These are phyloP conservation scores for Cyprinodon brontotheroides DNA, from an alignment of 2,113 vertebrate genomes.

Conservation along the genomic window DNA sequence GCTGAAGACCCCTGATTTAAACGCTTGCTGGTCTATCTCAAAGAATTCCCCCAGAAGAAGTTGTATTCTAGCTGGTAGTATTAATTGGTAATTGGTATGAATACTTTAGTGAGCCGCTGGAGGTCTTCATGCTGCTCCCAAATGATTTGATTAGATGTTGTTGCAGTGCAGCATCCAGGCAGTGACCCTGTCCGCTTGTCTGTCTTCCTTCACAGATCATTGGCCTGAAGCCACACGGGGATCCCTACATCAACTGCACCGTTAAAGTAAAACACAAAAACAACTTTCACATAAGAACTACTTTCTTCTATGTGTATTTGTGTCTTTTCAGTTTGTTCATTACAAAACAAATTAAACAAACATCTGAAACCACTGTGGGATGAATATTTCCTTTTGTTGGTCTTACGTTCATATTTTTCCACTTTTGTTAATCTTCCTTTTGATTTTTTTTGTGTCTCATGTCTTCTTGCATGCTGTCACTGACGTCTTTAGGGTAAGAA, in stretches of 20 bases:
- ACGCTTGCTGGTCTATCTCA: background rate
- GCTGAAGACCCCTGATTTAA: too few species aligned
- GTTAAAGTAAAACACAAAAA: constrained; percentile 82
- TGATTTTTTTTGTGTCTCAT: constrained; percentile 68
- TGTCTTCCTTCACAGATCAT: constrained; percentile 85
- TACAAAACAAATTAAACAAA: constrained; percentile 11
- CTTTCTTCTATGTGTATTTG: constrained; percentile 40
- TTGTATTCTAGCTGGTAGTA: background rate
- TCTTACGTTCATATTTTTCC: constrained; percentile 50
- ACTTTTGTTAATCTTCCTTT: constrained; percentile 58
- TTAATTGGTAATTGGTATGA: background rate
- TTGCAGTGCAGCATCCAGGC: too few species aligned
- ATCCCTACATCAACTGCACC: constrained; percentile 85
- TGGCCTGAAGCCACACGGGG: constrained; percentile 87
- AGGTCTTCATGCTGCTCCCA: background rate
- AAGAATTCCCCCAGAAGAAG: background rate
- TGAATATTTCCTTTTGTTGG: constrained; percentile 59
- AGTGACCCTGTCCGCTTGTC: background rate
- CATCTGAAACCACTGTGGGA: constrained; percentile 33
- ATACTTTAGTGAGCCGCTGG: background rate
- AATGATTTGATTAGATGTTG: constrained; percentile 17
- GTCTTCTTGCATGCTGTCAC: constrained; percentile 91
- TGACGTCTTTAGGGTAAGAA: constrained; percentile 82
- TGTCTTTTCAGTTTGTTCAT: constrained; percentile 43
- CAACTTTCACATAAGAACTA: background rate